Evolutionary conservation across 1,140 invertebrate genomes (phyloP).

Genomic region (Lepidurus couesii): DNA sequence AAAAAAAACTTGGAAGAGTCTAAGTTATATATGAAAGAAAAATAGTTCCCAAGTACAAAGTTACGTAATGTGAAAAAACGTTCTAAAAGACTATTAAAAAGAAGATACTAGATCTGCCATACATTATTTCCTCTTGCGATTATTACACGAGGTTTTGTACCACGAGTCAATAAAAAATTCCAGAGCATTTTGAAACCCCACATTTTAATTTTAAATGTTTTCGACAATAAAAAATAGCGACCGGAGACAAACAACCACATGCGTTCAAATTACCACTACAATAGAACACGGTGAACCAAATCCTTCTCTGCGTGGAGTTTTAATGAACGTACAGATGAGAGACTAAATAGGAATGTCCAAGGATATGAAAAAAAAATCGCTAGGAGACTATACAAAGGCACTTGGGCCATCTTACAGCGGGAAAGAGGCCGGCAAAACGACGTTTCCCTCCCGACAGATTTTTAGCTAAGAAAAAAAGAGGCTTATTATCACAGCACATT

Average conservation of each 20-base stretch:
- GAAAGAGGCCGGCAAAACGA: neutral
- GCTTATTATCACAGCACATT: neutral
- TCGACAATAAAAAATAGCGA: neutral
- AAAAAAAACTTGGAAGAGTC: neutral
- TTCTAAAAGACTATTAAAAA: neutral
- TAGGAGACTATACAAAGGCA: neutral
- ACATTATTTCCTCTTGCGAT: slow-evolving; percentile 12
- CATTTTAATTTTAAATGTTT: neutral
- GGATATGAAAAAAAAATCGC: neutral
- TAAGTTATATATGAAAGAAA: neutral
- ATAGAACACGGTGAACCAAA: no score
- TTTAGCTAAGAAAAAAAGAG: no score
- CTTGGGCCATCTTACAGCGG: neutral
- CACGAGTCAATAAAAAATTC: slow-evolving; percentile 20
- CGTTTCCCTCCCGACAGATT: no score
- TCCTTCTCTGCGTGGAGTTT: neutral
- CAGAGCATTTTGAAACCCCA: neutral
- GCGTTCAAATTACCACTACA: no score
- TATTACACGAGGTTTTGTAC: slow-evolving; percentile 16
- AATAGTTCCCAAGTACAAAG: slow-evolving; percentile 11
- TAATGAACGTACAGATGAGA: neutral
- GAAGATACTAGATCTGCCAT: slow-evolving; percentile 8
- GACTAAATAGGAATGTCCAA: neutral
- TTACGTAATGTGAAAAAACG: neutral
- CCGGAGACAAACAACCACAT: no score